Evolutionary conservation across 2,888 invertebrate genomes (phyloP).

Genomic region (Pollenia amentaria): DNA sequence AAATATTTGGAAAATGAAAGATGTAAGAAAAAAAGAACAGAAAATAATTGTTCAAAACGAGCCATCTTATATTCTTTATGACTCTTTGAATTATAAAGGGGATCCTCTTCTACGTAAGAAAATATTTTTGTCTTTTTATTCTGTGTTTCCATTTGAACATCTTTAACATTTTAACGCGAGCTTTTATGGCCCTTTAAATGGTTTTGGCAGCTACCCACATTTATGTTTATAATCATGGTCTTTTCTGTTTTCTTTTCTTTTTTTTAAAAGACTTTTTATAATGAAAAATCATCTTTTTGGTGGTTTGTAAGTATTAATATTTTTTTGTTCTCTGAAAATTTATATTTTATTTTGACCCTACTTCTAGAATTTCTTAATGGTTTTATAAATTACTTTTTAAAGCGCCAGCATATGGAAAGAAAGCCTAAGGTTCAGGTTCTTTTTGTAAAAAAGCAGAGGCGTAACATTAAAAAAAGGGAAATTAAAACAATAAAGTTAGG

Average conservation of each 20-base stretch:
- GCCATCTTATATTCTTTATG: slow-evolving; percentile 35
- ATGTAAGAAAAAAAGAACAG: not conserved
- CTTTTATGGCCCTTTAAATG: slow-evolving; percentile 43
- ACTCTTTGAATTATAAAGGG: slow-evolving; percentile 7
- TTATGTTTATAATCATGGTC: slow-evolving; percentile 29
- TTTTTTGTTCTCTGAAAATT: slow-evolving; percentile 3
- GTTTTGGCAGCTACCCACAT: slow-evolving; percentile 53
- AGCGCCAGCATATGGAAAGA: not conserved
- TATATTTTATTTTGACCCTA: slow-evolving; percentile 19
- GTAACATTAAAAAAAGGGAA: not conserved
- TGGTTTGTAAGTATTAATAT: slow-evolving; percentile 7
- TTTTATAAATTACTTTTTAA: slow-evolving; percentile 3
- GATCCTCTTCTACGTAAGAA: not conserved
- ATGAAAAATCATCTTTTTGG: slow-evolving; percentile 20
- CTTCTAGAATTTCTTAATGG: slow-evolving; percentile 16
- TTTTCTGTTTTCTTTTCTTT: slow-evolving; percentile 16
- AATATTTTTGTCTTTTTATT: not conserved
- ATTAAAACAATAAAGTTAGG: not conserved
- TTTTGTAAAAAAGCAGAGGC: not conserved
- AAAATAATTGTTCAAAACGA: slow-evolving; percentile 23
- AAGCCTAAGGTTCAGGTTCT: not conserved
- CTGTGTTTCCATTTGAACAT: not conserved
- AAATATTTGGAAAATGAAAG: slow-evolving; percentile 43
- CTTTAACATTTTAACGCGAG: slow-evolving; percentile 15
- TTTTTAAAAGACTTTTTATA: not conserved